Evolutionary conservation across 2,888 invertebrate genomes (phyloP).

Genomic region (Anticlea derivata): DNA sequence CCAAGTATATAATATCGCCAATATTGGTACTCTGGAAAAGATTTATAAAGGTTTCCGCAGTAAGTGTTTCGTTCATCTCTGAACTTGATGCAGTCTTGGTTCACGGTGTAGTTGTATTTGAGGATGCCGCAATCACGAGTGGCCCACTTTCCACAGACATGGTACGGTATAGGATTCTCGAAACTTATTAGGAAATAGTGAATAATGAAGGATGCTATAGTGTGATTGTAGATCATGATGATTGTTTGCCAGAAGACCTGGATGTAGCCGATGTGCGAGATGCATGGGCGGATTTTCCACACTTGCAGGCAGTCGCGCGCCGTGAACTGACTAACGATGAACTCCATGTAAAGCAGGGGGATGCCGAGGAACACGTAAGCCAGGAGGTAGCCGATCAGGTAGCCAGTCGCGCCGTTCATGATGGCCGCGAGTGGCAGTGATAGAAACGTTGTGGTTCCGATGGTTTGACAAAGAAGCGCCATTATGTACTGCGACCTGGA

Average conservation of each 20-base stretch:
- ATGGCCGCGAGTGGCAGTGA: conserved; percentile 50
- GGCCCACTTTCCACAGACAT: conserved; percentile 61
- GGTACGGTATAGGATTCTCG: conserved; percentile 65
- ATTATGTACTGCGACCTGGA: conserved; percentile 46
- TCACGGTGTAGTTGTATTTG: conserved; percentile 57
- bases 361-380: conserved; percentile 57
- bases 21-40: conserved; percentile 70
- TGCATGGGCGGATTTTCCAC: conserved; percentile 61
- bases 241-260: conserved; percentile 57
- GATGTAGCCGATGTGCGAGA: conserved; percentile 65
- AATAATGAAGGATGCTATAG: conserved; percentile 51
- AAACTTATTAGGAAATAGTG: conserved; percentile 73
- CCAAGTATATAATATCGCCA: conserved; percentile 53
- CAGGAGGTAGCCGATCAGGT: conserved; percentile 43
- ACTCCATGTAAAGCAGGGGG: conserved; percentile 71
- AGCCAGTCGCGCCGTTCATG: conserved; percentile 52
- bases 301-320: conserved; percentile 63
- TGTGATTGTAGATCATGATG: conserved; percentile 53
- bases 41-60: conserved; percentile 51
- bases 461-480: conserved; percentile 52
- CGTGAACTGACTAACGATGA: conserved; percentile 68
- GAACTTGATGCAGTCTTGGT: conserved; percentile 58
- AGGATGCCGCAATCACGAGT: conserved; percentile 54
- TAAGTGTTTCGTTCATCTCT: conserved; percentile 38
- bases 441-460: conserved; percentile 49